Evolutionary conservation across 92 coral and sea anemone species (phyloP).

Genomic region (Bergia puertoricense): DNA sequence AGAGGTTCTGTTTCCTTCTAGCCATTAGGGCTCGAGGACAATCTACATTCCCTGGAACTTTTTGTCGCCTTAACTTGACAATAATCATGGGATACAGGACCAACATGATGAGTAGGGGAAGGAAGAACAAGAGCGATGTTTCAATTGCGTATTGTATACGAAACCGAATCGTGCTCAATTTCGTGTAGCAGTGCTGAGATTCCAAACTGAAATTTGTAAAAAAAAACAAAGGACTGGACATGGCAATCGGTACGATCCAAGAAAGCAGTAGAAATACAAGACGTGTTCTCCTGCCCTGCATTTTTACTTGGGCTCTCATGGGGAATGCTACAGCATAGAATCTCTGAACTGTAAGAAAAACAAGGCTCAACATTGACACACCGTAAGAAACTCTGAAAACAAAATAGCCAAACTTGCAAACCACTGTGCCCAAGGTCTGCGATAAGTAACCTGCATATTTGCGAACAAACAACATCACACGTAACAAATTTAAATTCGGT

Average conservation of each 20-base stretch:
- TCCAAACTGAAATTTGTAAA: background rate
- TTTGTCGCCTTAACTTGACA: background rate
- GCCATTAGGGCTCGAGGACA: background rate
- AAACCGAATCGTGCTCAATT: background rate
- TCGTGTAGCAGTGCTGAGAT: background rate
- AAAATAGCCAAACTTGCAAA: background rate
- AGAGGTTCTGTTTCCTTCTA: background rate
- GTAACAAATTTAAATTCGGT: background rate
- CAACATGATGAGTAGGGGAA: background rate
- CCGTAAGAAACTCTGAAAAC: background rate
- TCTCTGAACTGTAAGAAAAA: background rate
- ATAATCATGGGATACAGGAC: conserved; percentile 11
- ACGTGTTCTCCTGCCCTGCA: background rate
- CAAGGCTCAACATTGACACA: background rate
- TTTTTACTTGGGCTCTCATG: background rate
- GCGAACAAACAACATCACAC: background rate
- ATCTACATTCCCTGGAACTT: background rate
- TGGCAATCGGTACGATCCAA: background rate
- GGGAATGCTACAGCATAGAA: background rate
- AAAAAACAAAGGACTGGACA: background rate
- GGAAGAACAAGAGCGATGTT: background rate
- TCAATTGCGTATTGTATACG: background rate
- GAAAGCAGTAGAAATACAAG: background rate
- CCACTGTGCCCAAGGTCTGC: background rate
- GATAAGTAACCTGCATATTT: background rate